Evolutionary conservation across 1,140 invertebrate species (phyloP).

Genomic region (Drosophila rhopaloa): DNA sequence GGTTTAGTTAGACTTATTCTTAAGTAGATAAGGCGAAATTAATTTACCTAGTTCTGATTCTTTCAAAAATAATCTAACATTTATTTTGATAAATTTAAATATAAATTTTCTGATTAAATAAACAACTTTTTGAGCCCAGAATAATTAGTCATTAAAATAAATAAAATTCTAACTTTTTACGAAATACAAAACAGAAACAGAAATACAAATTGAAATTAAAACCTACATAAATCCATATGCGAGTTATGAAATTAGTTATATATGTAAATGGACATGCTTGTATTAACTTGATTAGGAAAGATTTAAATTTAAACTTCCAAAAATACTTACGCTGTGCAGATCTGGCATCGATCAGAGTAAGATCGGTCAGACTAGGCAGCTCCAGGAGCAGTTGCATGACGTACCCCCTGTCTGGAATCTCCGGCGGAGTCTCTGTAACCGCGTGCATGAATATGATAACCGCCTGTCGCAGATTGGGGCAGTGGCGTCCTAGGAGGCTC

Average conservation of each 20-base stretch:
- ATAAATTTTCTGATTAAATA: too few relatives aligned
- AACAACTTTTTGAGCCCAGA: too few relatives aligned
- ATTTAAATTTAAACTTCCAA: background rate
- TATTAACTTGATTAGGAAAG: too few relatives aligned
- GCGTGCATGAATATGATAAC: slow-evolving; percentile 59
- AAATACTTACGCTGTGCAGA: slow-evolving; percentile 31
- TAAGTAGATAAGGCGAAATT: background rate
- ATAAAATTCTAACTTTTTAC: too few relatives aligned
- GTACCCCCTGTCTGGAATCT: slow-evolving; percentile 3
- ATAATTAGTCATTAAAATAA: too few relatives aligned
- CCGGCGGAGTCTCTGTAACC: slow-evolving; percentile 10
- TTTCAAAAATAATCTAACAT: too few relatives aligned
- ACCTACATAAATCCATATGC: too few relatives aligned
- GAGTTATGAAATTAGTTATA: too few relatives aligned
- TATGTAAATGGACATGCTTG: too few relatives aligned
- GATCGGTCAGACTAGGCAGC: slow-evolving; percentile 31
- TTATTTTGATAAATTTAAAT: too few relatives aligned
- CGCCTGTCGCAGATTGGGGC: slow-evolving; percentile 44
- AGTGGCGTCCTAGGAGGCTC: slow-evolving; percentile 30
- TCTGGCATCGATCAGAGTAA: slow-evolving; percentile 62
- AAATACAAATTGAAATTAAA: too few relatives aligned
- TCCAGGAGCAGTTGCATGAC: slow-evolving; percentile 42
- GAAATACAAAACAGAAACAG: too few relatives aligned
- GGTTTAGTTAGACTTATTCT: background rate
- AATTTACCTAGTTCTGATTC: background rate